Base-by-base conservation (phyloP, 2,113 vertebrate genomes). In the Heloderma charlesbogerti region DNA sequence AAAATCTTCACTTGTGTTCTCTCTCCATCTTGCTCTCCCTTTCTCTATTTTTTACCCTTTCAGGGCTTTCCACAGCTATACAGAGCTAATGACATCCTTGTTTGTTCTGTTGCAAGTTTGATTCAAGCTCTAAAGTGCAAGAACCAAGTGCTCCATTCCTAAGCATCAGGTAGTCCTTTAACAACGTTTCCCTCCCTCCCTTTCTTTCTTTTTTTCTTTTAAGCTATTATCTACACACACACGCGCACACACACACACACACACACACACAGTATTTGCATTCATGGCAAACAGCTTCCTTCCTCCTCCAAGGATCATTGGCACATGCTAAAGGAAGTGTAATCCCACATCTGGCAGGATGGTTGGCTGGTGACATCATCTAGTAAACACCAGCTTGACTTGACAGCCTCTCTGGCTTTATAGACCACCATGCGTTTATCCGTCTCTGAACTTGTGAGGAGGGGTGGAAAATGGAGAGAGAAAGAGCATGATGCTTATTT, bases 61-160 rank as follows among this genome's bases (percentile, higher is more conserved):
- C n/a, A 85, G 94, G 92, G 37, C 92, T 96, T 25, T 4, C 84
- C 77, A 48, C 96, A 97, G 94, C 96, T 97, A 94, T 94, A 89
- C 95, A 74, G 86, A 95, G 89, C 95, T 92, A 93, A 93, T 22
- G 95, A 90, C 71, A 90, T 88, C 92, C 88, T 94, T 85, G 90
- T 92, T 93, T 66, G 82, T 90, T 95, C 94, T 89, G 63, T 92
- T 94, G 88, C 92, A 94, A 94, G 94, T 93, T 95, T 92, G 90
- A 91, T 95, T 96, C 51, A 31, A 88, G 87, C 95, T 97, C 94
- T 96, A 95, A 96, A 95, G 74, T 97, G 97, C 97, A 94, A 95
- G 95, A 95, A 96, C 92, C 86, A 86, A 94, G 48, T 69, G 84
- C 83, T 96, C 87, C 90, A 91, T 94, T 96, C 93, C 89, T 27